Evolutionary conservation across 1,140 invertebrate species (phyloP), one percentile per base, ranked within the genome.

Genomic region (Leucophenga varia): DNA sequence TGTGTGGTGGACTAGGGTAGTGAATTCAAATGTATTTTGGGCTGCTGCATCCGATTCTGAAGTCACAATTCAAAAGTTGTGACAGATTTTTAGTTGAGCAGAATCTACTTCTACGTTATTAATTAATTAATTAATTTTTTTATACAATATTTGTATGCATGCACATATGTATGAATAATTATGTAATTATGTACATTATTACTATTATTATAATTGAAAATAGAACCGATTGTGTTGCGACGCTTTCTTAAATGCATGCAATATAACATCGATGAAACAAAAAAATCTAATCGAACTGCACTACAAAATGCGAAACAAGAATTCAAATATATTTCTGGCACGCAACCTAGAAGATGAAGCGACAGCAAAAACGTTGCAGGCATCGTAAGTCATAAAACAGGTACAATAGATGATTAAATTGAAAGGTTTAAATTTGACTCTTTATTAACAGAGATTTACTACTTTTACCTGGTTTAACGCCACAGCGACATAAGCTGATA

Each of bases 291-390:
- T 87, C 45, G 79, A 84, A 48, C 58, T 81, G 36, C 86, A 85
- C 71, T 87, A 83, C 56, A 83, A 78, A 10, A 70, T 86, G 42
- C 77, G 85, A 3, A 78, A 79, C 7, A 82, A 79, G 47, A 77
- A 80, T 14, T 81, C 84, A 0, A 83, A 87, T 60, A 76, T 88
- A 40, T 88, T 88, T 54, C 72, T 72, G 36, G 79, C 84, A 21
- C 75, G 85, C 32, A 84, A 87, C 72, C 80, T 83, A 4, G 67
- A 77, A 39, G 72, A 79, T 2, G 72, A 77, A 19, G 77, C 77
- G 56, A 80, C 83, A n/a, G 72, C 78, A 59, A 74, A 80, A 18
- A 75, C 79, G 2, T 77, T 83, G 35, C 67, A 79, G 46, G 72
- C 78, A 22, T 78, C 80, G 83, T 84, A 75, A 75, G 72, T 50